These are phyloP conservation scores for Dolichallabes microphthalmus DNA, from an alignment of 2,113 vertebrate genomes.

Conservation along the genomic window DNA sequence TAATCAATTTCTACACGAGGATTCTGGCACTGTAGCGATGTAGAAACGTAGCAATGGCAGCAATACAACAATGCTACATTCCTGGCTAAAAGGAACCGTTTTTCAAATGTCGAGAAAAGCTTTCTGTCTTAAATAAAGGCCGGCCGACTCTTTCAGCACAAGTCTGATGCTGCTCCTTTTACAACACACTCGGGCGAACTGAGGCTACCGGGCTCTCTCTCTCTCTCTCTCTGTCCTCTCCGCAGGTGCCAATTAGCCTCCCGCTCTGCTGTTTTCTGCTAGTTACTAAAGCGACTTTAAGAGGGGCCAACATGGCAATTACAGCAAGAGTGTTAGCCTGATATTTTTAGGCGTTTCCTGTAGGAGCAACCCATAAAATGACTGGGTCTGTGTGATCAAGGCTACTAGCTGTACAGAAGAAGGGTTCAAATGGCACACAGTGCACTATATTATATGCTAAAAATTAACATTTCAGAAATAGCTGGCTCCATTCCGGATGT, in stretches of 20 bases:
- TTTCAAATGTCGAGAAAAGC: neutral
- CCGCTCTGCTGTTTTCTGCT: slow-evolving; percentile 67
- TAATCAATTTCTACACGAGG: neutral
- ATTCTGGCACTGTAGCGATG: too few species aligned
- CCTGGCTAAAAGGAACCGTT: neutral
- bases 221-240: slow-evolving; percentile 66
- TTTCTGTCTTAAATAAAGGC: neutral
- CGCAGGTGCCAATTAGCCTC: slow-evolving; percentile 74
- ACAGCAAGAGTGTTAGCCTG: slow-evolving; percentile 67
- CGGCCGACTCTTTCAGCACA: neutral
- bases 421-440: slow-evolving; percentile 17
- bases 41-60: neutral
- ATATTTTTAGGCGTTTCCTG: slow-evolving; percentile 77
- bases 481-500: slow-evolving; percentile 12
- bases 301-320: slow-evolving; percentile 70
- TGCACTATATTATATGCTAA: slow-evolving; percentile 21
- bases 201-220: slow-evolving; percentile 69
- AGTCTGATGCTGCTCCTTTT: neutral
- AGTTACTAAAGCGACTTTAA: slow-evolving; percentile 71
- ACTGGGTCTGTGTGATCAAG: slow-evolving; percentile 65
- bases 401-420: slow-evolving; percentile 7
- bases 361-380: slow-evolving; percentile 62
- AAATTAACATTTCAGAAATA: slow-evolving; percentile 21
- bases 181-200: neutral
- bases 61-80: neutral